Percentiles rank a stretch among this genome's conserved stretches.
phyloP scores from a whole-genome alignment of 2,797 vertebrate genomes.

The Rhodeus uyekii region DNA sequence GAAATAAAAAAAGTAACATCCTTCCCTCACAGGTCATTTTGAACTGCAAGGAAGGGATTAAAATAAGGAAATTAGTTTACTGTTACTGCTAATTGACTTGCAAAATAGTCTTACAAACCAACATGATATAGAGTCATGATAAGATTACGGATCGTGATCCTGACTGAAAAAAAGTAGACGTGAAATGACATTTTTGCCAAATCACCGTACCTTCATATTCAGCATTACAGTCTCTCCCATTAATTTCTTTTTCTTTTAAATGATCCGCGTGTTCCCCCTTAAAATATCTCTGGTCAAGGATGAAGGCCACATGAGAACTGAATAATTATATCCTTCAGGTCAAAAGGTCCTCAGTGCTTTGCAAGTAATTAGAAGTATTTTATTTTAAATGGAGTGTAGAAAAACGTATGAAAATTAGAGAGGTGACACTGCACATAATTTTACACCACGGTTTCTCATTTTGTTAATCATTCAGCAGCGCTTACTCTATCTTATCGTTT shows the following conservation, averaged over 20 bases:
- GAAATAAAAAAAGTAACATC: no score
- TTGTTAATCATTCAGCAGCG: no score
- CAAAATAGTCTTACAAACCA: no score
- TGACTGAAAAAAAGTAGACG: no score
- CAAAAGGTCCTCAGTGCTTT: not conserved
- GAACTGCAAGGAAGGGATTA: no score
- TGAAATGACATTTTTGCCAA: not conserved
- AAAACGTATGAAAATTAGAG: not conserved
- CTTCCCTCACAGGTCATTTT: no score
- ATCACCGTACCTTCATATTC: not conserved
- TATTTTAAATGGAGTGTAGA: not conserved
- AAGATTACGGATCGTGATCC: no score
- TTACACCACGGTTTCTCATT: not conserved
- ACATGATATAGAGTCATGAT: no score
- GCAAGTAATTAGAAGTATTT: not conserved
- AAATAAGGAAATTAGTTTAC: no score
- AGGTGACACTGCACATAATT: not conserved
- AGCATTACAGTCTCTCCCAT: not conserved
- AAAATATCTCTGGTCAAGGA: not conserved
- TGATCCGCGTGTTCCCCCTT: not conserved
- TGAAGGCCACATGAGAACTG: not conserved
- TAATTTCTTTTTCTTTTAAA: not conserved
- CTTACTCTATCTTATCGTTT: not conserved
- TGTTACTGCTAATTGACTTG: no score
- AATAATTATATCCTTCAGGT: not conserved